phyloP scores from a whole-genome alignment of 2,797 vertebrate genomes.

The Silurus aristotelis region DNA sequence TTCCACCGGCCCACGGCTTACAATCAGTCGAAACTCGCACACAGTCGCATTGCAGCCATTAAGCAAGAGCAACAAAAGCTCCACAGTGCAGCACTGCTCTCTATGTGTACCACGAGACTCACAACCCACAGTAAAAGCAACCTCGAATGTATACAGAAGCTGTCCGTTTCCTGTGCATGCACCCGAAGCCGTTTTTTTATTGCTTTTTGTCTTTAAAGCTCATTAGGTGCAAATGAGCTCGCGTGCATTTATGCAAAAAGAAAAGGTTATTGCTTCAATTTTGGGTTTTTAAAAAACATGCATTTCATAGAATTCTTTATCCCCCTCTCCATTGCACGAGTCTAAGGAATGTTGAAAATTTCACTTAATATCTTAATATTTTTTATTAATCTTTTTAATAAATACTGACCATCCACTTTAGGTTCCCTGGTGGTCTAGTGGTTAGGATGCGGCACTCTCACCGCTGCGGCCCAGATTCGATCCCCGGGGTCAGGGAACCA shows the following conservation, averaged over 20 bases:
- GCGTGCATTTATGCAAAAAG: background rate
- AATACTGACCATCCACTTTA: background rate
- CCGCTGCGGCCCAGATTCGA: too few relatives aligned
- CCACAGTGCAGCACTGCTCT: background rate
- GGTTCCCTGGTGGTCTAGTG: too few relatives aligned
- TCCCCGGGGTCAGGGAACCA: too few relatives aligned
- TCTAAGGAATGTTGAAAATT: background rate
- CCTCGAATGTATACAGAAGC: background rate
- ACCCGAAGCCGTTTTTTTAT: background rate
- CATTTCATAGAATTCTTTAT: background rate
- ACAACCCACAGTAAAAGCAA: background rate
- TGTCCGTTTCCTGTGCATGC: background rate
- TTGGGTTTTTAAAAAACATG: background rate
- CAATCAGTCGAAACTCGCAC: background rate
- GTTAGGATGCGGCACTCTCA: too few relatives aligned
- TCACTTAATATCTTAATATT: background rate
- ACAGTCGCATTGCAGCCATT: conserved; percentile 7
- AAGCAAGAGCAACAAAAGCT: background rate
- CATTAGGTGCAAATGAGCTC: background rate
- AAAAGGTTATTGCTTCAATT: background rate
- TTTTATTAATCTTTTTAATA: background rate
- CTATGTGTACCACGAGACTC: background rate
- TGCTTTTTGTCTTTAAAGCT: background rate
- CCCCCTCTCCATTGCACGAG: too few relatives aligned
- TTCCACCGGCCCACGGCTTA: conserved; percentile 1